These are phyloP conservation scores for Chelidonichthys spinosus DNA, from an alignment of 2,797 vertebrate species.

Conservation along the genomic window DNA sequence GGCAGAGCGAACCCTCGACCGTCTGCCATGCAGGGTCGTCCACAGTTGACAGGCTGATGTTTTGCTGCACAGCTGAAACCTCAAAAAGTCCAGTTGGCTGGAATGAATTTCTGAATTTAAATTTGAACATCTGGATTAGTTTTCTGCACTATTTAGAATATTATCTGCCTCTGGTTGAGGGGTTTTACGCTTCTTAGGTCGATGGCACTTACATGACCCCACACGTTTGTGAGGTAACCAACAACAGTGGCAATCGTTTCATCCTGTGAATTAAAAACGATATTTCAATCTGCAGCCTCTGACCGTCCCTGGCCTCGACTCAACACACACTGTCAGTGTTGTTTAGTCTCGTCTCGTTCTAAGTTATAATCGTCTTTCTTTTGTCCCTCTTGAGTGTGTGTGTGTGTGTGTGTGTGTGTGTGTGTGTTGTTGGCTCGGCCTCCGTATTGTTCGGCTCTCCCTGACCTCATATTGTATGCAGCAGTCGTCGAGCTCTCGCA, in stretches of 20 bases:
- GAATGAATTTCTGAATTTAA: slow-evolving; percentile 33
- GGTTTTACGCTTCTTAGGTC: slow-evolving; percentile 33
- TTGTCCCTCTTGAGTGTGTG: slow-evolving; percentile 38
- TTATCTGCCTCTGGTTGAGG: slow-evolving; percentile 29
- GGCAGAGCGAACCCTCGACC: slow-evolving; percentile 24
- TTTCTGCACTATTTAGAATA: slow-evolving; percentile 39
- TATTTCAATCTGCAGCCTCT: slow-evolving; percentile 14
- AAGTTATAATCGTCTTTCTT: slow-evolving; percentile 40
- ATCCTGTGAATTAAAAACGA: background rate
- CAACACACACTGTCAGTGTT: slow-evolving; percentile 34
- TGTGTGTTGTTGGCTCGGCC: slow-evolving; percentile 32
- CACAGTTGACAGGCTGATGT: slow-evolving; percentile 51
- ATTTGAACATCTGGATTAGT: slow-evolving; percentile 54
- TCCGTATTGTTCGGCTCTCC: slow-evolving; percentile 48
- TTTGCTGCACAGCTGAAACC: slow-evolving; percentile 38
- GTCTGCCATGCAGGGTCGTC: slow-evolving; percentile 53
- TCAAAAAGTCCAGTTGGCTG: slow-evolving; percentile 14
- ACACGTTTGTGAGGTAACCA: slow-evolving; percentile 1
- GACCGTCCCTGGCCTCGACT: background rate
- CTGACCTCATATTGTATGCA: slow-evolving; percentile 59
- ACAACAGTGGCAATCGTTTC: slow-evolving; percentile 17
- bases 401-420: slow-evolving; percentile 8
- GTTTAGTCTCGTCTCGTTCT: slow-evolving; percentile 40
- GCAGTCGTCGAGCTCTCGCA: slow-evolving; percentile 49
- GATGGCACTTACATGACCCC: slow-evolving; percentile 20